These are phyloP conservation scores for Caenorhabditis sp. DNA, from an alignment of 2,888 invertebrate genomes.

Conservation along the genomic window DNA sequence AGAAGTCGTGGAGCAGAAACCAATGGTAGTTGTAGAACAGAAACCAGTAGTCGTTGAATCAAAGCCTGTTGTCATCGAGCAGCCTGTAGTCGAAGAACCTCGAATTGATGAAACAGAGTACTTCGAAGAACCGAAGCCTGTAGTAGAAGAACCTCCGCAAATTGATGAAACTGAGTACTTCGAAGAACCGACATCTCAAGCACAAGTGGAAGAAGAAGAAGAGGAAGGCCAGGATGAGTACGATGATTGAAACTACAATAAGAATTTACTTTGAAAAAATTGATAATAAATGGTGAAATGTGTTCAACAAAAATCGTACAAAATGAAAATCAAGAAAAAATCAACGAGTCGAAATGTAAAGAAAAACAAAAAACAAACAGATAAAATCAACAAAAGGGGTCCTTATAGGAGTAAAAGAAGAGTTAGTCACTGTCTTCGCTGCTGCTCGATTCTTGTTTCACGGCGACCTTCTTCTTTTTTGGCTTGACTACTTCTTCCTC, in stretches of 20 bases:
- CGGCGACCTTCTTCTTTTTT: neutral
- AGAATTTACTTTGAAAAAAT: neutral
- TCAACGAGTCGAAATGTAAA: neutral
- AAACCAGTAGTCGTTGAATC: no score
- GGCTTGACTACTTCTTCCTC: slow-evolving; percentile 8
- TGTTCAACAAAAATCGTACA: slow-evolving; percentile 1
- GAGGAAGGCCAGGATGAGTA: neutral
- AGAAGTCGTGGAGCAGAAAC: no score
- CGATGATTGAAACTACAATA: neutral
- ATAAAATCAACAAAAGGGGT: neutral
- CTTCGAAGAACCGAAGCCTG: no score
- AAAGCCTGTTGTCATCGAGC: no score
- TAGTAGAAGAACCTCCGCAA: no score
- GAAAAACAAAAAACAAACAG: neutral
- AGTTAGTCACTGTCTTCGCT: slow-evolving; percentile 30
- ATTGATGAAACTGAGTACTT: neutral
- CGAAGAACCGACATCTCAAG: neutral
- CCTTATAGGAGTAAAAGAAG: neutral
- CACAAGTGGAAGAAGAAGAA: neutral
- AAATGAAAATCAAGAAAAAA: neutral
- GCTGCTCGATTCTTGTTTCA: slow-evolving; percentile 8
- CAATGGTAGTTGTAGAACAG: no score
- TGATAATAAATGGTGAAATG: neutral
- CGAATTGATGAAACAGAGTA: neutral
- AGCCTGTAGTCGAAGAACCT: no score